Evolutionary conservation across 2,888 invertebrate genomes (phyloP).

Genomic region (Geotrupes spiniger): DNA sequence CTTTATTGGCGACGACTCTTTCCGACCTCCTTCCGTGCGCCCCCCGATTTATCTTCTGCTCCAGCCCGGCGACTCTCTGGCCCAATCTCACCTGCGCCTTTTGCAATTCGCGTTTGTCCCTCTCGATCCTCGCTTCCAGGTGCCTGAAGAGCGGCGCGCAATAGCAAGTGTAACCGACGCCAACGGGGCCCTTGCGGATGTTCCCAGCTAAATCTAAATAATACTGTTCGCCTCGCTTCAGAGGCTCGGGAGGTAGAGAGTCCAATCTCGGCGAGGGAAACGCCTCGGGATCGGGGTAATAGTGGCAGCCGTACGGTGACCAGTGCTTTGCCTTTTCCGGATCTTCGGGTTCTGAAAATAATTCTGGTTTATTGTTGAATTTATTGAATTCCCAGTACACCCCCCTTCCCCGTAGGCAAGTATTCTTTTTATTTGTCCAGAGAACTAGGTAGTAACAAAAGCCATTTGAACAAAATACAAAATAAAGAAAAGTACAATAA

Average conservation of each 20-base stretch:
- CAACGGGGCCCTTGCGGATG: conserved; percentile 93
- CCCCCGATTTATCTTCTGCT: conserved; percentile 65
- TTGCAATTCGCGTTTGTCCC: conserved; percentile 76
- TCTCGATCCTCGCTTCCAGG: conserved; percentile 79
- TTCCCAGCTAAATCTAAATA: conserved; percentile 93
- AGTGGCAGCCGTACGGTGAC: conserved; percentile 92
- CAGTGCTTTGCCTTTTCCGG: conserved; percentile 51
- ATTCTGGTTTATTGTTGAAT: too few species aligned
- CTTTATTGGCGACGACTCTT: conserved; percentile 54
- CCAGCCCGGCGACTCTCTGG: conserved; percentile 75
- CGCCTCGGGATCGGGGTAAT: conserved; percentile 80
- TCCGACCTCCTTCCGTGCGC: conserved; percentile 60
- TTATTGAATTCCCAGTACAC: too few species aligned
- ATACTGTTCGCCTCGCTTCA: conserved; percentile 88
- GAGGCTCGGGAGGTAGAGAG: conserved; percentile 81
- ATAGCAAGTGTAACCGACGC: conserved; percentile 88
- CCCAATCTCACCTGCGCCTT: conserved; percentile 77
- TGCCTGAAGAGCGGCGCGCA: conserved; percentile 90
- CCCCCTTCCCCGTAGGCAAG: too few species aligned
- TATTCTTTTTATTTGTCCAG: background rate
- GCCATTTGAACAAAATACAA: background rate
- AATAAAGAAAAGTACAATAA: too few species aligned
- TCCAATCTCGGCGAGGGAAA: conserved; percentile 84
- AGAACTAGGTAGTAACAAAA: background rate
- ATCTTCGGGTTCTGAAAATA: conserved; percentile 20